These are phyloP conservation scores for Poeciliopsis turneri DNA, from an alignment of 2,797 vertebrate genomes.

Conservation along the genomic window DNA sequence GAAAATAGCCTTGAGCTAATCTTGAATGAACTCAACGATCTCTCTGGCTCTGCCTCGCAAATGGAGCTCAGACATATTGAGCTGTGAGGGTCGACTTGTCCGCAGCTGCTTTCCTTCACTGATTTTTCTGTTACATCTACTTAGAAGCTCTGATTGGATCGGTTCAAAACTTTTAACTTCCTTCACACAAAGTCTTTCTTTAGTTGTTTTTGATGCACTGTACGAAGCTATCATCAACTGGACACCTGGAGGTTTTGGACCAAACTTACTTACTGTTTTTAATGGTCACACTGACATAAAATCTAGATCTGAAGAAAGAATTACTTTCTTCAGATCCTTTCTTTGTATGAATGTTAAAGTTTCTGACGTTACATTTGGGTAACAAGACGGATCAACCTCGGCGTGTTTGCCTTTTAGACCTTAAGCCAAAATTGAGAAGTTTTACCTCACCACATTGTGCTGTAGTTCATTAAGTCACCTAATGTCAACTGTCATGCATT, in stretches of 20 bases:
- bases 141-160: background rate
- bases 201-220: too few relatives aligned
- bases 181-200: background rate
- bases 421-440: background rate
- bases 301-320: background rate
- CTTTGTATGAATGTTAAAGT: too few relatives aligned
- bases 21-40: background rate
- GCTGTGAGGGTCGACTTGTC: background rate
- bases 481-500: background rate
- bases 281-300: background rate
- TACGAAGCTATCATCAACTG: too few relatives aligned
- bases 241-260: background rate
- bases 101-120: background rate
- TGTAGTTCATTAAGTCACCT: background rate
- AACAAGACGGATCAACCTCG: background rate
- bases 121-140: background rate
- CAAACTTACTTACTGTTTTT: background rate
- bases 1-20: background rate
- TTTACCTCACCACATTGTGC: background rate
- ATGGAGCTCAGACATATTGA: background rate
- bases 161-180: background rate
- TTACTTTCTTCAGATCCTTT: too few relatives aligned
- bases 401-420: background rate
- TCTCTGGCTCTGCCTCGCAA: background rate
- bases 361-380: background rate